These are phyloP conservation scores for Crotalus tigris DNA, from an alignment of 2,113 vertebrate species.

Conservation along the genomic window DNA sequence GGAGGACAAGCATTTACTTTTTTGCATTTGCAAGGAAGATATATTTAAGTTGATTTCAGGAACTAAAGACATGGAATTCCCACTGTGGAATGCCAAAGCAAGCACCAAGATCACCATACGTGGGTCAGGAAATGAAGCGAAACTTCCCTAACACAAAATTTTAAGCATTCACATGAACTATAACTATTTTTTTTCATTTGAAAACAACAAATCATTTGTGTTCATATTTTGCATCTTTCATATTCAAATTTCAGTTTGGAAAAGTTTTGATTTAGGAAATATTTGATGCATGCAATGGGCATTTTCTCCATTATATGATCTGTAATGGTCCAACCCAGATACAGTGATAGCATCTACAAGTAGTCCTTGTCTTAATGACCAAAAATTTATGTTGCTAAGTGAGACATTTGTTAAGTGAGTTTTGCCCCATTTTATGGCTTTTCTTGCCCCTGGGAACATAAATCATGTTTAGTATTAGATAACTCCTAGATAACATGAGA, in stretches of 20 bases:
- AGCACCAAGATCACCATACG: not conserved
- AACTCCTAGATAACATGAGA: not conserved
- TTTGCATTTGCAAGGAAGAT: constrained; percentile 19
- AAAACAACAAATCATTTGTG: not conserved
- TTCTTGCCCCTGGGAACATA: not conserved
- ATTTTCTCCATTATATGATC: not conserved
- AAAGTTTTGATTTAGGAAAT: not conserved
- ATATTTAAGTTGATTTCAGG: not conserved
- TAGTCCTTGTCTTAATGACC: not conserved
- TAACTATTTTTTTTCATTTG: not conserved
- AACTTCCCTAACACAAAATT: not conserved
- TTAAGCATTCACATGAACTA: constrained; percentile 12
- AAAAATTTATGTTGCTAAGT: not conserved
- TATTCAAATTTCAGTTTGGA: not conserved
- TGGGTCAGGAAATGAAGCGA: not conserved
- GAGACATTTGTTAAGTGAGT: not conserved
- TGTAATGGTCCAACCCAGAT: not conserved
- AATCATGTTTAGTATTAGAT: not conserved
- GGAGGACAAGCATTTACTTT: constrained; percentile 38
- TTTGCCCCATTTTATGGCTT: not conserved
- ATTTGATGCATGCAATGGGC: not conserved
- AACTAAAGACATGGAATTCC: not conserved
- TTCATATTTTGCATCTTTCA: not conserved
- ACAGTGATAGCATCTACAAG: not conserved
- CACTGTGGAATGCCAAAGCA: constrained; percentile 7